These are phyloP conservation scores for Hepsetus odoe DNA, from an alignment of 2,113 vertebrate genomes.

Conservation along the genomic window DNA sequence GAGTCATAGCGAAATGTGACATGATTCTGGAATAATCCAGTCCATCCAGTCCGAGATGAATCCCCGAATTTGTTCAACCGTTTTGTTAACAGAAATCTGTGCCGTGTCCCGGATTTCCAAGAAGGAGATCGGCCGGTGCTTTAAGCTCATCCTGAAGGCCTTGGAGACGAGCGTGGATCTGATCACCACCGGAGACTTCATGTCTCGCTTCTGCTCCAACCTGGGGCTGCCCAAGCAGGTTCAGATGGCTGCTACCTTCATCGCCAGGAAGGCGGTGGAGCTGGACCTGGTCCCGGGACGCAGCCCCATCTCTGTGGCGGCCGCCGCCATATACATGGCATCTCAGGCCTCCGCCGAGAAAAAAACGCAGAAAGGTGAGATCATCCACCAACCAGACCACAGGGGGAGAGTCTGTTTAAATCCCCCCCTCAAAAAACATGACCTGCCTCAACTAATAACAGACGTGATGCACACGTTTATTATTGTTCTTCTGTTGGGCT, in stretches of 20 bases:
- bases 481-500: no score
- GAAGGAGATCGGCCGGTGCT: constrained; percentile 98
- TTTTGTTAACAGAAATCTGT: constrained; percentile 92
- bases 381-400: no score
- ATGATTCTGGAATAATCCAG: no score
- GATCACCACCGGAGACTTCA: constrained; percentile 98
- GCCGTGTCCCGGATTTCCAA: constrained; percentile 98
- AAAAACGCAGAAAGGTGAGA: constrained; percentile 95
- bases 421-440: no score
- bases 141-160: constrained; percentile 97
- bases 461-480: no score
- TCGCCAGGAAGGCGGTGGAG: constrained; percentile 95
- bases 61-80: no score
- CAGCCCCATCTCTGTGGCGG: constrained; percentile 96
- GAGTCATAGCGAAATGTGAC: no score
- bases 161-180: constrained; percentile 98
- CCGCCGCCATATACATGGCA: constrained; percentile 98
- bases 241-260: constrained; percentile 96
- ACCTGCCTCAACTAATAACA: no score
- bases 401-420: no score
- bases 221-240: constrained; percentile 96
- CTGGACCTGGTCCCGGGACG: constrained; percentile 95
- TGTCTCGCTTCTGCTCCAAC: constrained; percentile 99
- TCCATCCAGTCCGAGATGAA: no score
- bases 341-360: constrained; percentile 98